Base-by-base conservation (phyloP, 2,888 invertebrate genomes). In the Limnephilus rhombicus region DNA sequence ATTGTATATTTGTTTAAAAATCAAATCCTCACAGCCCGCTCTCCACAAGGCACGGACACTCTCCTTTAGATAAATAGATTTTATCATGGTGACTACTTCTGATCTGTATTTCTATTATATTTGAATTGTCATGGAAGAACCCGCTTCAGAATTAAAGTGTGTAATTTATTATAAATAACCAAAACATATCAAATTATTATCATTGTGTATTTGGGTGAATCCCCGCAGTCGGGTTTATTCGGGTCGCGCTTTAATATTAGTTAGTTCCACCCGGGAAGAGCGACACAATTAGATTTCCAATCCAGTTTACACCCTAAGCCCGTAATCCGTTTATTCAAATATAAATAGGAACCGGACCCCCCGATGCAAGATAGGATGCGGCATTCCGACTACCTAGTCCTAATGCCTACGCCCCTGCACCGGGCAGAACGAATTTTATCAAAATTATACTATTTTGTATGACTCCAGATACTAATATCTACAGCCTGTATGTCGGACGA, bases 261-360 rank as follows among this genome's bases (percentile, higher is more conserved):
- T 90, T 90, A 90, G 90, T 90, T 90, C 90, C 90, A 49, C 90
- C 13, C 85, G 90, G 53, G 31, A 31, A 90, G 90, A 90, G 90
- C 13, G 80, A 85, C 85, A 90, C 90, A 90, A 90, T 90, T 90
- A 90, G 90, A 90, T 90, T 90, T 37, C 31, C 49, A 90, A 90
- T 90, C 85, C 85, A 90, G 90, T 90, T 90, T 90, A 68, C 90
- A 80, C 86, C 90, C 92, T 90, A 86, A 92, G 85, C 90, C 82
- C 49, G 34, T 92, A 92, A 92, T 92, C 92, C 90, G 90, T 90
- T 90, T 92, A 92, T 92, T 92, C 87, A 90, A 87, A 92, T 91
- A 91, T 91, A 89, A 91, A 91, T 89, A 91, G 89, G 49, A 89
- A 89, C 88, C 80, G 45, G 82, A 83, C 82, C 53, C 34, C 82